Evolutionary conservation across 2,113 vertebrate species (phyloP).

Genomic region (Pseudolaguvia tuberculata): DNA sequence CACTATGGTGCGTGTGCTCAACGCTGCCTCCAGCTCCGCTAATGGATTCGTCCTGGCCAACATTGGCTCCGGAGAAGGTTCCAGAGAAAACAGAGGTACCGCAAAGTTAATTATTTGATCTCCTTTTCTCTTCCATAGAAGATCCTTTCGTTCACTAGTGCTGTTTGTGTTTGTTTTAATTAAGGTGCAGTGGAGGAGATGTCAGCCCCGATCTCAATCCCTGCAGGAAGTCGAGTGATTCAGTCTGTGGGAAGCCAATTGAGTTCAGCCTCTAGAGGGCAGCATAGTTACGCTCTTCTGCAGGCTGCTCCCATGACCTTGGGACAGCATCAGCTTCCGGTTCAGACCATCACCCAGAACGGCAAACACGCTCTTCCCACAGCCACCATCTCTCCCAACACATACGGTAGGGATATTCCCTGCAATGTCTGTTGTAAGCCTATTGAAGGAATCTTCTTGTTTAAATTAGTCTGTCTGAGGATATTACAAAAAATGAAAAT

Average conservation of each 20-base stretch:
- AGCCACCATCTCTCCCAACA: conserved; percentile 68
- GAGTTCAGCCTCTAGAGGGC: conserved; percentile 70
- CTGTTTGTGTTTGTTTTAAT: conserved; percentile 4
- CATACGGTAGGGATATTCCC: conserved; percentile 71
- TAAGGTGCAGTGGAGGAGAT: conserved; percentile 74
- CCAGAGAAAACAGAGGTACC: conserved; percentile 68
- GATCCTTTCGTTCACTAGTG: not conserved
- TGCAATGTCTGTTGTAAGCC: not conserved
- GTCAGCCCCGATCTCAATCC: conserved; percentile 71
- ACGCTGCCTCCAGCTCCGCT: conserved; percentile 74
- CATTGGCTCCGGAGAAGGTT: conserved; percentile 66
- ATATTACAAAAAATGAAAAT: not conserved
- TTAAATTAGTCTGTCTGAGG: no score
- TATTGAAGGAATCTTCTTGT: no score
- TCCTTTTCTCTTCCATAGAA: not conserved
- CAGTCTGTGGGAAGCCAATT: conserved; percentile 82
- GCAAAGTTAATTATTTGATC: not conserved
- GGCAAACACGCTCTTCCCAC: conserved; percentile 82
- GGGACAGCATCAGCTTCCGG: conserved; percentile 86
- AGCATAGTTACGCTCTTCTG: conserved; percentile 77
- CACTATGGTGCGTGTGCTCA: conserved; percentile 91
- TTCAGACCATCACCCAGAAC: conserved; percentile 85
- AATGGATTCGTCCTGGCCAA: conserved; percentile 87
- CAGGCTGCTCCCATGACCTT: conserved; percentile 74
- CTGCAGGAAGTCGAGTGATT: conserved; percentile 79